phyloP scores from a whole-genome alignment of 2,797 vertebrate species.

The Pristis pectinata region DNA sequence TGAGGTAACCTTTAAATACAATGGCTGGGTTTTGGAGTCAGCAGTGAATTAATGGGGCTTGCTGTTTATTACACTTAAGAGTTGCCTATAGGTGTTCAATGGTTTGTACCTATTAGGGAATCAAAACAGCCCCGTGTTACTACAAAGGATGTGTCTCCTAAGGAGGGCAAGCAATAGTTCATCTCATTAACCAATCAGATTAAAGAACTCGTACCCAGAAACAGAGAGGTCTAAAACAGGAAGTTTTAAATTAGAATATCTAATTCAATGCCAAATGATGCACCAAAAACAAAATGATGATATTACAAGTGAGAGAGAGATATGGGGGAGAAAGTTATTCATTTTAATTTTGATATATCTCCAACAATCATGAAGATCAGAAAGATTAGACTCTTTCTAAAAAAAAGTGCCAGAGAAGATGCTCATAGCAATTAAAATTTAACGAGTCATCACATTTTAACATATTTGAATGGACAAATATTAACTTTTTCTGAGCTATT shows the following conservation, averaged over 20 bases:
- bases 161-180: too few species aligned
- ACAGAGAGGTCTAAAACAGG: neutral
- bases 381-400: neutral
- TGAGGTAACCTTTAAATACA: neutral
- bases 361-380: neutral
- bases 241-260: neutral
- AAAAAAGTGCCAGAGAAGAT: neutral
- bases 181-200: neutral
- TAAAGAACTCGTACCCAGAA: neutral
- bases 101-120: neutral
- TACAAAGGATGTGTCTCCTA: neutral
- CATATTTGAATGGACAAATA: neutral
- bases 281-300: neutral
- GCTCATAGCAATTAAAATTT: neutral
- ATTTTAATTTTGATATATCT: neutral
- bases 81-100: neutral
- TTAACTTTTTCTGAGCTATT: neutral
- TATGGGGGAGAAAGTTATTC: neutral
- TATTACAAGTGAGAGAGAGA: neutral
- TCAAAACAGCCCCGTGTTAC: neutral
- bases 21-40: neutral
- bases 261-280: neutral
- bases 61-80: too few species aligned
- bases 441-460: neutral
- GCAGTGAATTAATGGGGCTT: neutral